Percentiles rank a stretch among this genome's conserved stretches.
Conservation (phyloP, 2,113 vertebrate species). For the Enhydra lutris region DNA sequence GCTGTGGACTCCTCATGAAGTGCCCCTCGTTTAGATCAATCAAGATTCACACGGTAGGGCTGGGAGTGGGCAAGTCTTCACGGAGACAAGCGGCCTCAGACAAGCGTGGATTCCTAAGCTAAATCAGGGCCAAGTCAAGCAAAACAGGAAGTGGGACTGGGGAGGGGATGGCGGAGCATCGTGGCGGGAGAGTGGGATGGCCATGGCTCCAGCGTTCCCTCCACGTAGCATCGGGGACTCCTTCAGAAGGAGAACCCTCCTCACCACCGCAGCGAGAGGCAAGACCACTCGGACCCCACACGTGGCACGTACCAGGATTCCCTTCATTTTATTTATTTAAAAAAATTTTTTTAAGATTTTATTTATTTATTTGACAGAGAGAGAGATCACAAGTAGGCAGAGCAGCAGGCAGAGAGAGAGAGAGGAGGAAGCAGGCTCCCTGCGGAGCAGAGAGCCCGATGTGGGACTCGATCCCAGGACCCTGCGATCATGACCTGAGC, state of each 20-base stretch:
- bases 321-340: constrained; percentile 37
- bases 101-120: background rate
- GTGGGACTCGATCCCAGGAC: no score
- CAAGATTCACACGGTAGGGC: background rate
- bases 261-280: background rate
- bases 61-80: background rate
- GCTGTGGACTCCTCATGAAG: background rate
- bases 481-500: no score
- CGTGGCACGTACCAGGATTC: background rate
- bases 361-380: no score
- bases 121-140: background rate
- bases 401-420: no score
- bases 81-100: background rate
- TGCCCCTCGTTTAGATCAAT: background rate
- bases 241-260: background rate
- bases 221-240: background rate
- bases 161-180: background rate
- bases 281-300: background rate
- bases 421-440: no score
- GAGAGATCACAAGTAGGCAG: no score
- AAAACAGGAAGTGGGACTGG: background rate
- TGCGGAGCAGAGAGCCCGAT: no score
- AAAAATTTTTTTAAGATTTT: no score
- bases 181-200: background rate
- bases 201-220: background rate